A percentile compares a stretch with the other conserved stretches of the same genome.
Evolutionary conservation across 2,888 invertebrate genomes (phyloP).

Genomic region (Zhuqinia jingwanae): DNA sequence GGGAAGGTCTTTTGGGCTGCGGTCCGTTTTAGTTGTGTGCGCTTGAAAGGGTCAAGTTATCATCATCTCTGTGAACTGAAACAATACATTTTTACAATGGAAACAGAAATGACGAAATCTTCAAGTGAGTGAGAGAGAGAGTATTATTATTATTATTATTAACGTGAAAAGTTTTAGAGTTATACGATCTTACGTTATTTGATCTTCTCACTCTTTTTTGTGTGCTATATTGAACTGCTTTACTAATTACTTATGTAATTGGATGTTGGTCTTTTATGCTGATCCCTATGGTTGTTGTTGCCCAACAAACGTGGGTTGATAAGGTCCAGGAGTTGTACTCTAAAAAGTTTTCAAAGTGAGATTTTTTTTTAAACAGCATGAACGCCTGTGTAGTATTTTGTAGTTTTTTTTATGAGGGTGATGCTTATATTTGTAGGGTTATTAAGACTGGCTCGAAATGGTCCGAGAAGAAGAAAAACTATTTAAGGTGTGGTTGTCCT

Average conservation of each 20-base stretch:
- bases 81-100: conserved; percentile 20
- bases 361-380: conserved; percentile 20
- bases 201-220: conserved; percentile 18
- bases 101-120: background rate
- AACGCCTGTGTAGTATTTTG: background rate
- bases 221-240: conserved; percentile 39
- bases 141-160: too few species aligned
- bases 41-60: background rate
- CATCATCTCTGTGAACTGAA: background rate
- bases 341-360: conserved; percentile 33
- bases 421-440: conserved; percentile 9
- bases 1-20: conserved; percentile 18
- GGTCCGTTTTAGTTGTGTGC: background rate
- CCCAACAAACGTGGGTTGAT: conserved; percentile 8
- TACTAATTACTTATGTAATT: conserved; percentile 60
- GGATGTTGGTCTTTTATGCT: conserved; percentile 36
- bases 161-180: too few species aligned
- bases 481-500: conserved; percentile 62
- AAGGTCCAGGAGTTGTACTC: conserved; percentile 5
- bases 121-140: too few species aligned
- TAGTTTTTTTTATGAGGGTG: background rate
- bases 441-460: conserved; percentile 64
- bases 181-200: too few species aligned
- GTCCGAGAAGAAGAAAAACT: conserved; percentile 36
- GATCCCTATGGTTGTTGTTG: background rate